These are phyloP conservation scores for Schizopygopsis malacanthus DNA, from an alignment of 2,797 vertebrate genomes.

Conservation along the genomic window DNA sequence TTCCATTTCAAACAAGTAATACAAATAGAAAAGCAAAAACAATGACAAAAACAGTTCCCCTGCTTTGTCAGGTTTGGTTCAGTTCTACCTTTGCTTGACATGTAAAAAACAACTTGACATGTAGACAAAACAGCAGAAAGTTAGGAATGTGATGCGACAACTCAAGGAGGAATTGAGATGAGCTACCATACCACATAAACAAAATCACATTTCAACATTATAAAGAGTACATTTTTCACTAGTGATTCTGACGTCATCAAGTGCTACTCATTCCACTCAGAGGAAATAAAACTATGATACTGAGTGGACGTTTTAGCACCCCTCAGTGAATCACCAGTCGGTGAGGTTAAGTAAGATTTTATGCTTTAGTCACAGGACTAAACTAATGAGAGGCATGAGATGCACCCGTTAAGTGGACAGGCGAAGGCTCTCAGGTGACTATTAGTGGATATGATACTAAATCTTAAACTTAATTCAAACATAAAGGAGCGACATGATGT, in stretches of 20 bases:
- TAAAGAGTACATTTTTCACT: neutral
- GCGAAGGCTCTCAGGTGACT: constrained; percentile 64
- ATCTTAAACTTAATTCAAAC: constrained; percentile 43
- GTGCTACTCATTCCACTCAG: neutral
- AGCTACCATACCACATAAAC: neutral
- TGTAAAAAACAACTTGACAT: neutral
- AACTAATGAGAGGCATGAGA: constrained; percentile 65
- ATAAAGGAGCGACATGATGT: neutral
- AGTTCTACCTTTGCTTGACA: neutral
- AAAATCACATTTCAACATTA: neutral
- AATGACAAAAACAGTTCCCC: constrained; percentile 20
- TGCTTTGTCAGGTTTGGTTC: constrained; percentile 5
- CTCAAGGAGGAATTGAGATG: constrained; percentile 5
- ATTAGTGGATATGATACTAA: constrained; percentile 6
- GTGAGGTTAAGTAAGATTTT: neutral
- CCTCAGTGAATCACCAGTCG: constrained; percentile 14
- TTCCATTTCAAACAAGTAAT: constrained; percentile 11
- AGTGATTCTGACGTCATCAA: constrained; percentile 6
- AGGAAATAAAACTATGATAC: neutral
- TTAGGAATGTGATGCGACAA: neutral
- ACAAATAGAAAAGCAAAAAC: neutral
- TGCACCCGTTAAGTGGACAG: constrained; percentile 59
- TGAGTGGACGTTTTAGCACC: neutral
- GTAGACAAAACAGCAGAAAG: neutral
- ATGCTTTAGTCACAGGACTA: constrained; percentile 46